phyloP scores from a whole-genome alignment of 2,797 vertebrate species.

The Pelodytes ibericus region DNA sequence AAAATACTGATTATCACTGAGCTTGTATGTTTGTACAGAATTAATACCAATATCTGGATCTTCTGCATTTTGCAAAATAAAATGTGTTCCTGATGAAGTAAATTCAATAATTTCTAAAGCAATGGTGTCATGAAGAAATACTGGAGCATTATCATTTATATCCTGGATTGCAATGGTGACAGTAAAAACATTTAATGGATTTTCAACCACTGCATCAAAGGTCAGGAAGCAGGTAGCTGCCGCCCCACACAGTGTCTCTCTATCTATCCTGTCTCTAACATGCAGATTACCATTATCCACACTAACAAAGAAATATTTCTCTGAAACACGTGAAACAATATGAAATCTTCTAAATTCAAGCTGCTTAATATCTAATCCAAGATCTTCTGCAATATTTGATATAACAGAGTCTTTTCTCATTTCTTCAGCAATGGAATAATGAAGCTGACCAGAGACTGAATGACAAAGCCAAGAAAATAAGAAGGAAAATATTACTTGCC shows the following conservation, averaged over 20 bases:
- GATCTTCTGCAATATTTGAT: conserved; percentile 62
- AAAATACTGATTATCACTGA: conserved; percentile 69
- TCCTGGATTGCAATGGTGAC: conserved; percentile 71
- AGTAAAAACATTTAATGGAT: conserved; percentile 78
- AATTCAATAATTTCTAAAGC: conserved; percentile 70
- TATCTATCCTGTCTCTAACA: conserved; percentile 70
- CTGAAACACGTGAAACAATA: conserved; percentile 37
- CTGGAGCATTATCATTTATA: conserved; percentile 72
- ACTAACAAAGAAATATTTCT: conserved; percentile 54
- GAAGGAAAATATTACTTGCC: conserved; percentile 46
- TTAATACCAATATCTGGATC: conserved; percentile 40
- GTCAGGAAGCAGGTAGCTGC: conserved; percentile 73
- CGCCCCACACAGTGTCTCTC: conserved; percentile 69
- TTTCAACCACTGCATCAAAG: conserved; percentile 79
- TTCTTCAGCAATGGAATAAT: conserved; percentile 49
- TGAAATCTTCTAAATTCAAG: conserved; percentile 48
- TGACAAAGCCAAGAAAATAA: conserved; percentile 38
- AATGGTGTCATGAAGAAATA: conserved; percentile 56
- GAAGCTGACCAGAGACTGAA: conserved; percentile 39
- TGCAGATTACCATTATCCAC: conserved; percentile 57
- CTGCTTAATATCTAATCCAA: conserved; percentile 57
- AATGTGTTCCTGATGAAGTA: conserved; percentile 60
- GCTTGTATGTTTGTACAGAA: conserved; percentile 21
- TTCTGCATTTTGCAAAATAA: conserved; percentile 59
- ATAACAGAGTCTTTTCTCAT: conserved; percentile 45